Conservation (phyloP, 2,888 invertebrate species). For the Colostygia pectinataria region DNA sequence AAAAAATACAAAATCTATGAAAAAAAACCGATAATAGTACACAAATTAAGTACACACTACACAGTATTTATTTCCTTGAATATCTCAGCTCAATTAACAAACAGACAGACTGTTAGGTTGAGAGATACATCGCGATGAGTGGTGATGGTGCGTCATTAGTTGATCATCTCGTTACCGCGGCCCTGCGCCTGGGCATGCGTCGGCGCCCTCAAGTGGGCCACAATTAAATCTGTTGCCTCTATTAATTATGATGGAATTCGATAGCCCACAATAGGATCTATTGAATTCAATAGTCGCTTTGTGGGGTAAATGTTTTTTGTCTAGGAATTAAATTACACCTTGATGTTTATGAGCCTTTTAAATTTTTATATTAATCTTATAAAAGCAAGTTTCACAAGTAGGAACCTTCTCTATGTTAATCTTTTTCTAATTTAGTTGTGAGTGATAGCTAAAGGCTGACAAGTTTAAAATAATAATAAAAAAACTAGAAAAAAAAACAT, state of each 20-base stretch:
- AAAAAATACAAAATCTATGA: too few relatives aligned
- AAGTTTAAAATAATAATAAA: too few relatives aligned
- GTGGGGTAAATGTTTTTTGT: constrained; percentile 12
- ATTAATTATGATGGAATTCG: constrained; percentile 53
- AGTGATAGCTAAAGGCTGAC: too few relatives aligned
- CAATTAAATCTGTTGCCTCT: constrained; percentile 49
- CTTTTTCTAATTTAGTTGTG: too few relatives aligned
- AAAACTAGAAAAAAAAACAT: neutral
- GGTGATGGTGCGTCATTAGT: constrained; percentile 40
- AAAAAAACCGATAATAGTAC: neutral
- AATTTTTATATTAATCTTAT: too few relatives aligned
- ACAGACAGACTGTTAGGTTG: constrained; percentile 20
- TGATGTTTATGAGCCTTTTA: too few relatives aligned
- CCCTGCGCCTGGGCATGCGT: neutral
- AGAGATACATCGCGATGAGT: constrained; percentile 38
- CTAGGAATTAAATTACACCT: constrained; percentile 2
- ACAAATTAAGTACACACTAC: too few relatives aligned
- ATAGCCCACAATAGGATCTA: constrained; percentile 33
- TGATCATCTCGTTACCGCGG: constrained; percentile 4
- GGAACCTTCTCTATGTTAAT: too few relatives aligned
- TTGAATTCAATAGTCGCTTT: constrained; percentile 16
- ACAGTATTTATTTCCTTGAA: constrained; percentile 2
- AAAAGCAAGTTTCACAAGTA: too few relatives aligned
- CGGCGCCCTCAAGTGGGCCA: constrained; percentile 39
- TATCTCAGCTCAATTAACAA: constrained; percentile 7